Percentiles rank a stretch among this genome's conserved stretches.
These are phyloP conservation scores for Scylla paramamosain DNA, from an alignment of 1,140 invertebrate genomes.

Conservation along the genomic window DNA sequence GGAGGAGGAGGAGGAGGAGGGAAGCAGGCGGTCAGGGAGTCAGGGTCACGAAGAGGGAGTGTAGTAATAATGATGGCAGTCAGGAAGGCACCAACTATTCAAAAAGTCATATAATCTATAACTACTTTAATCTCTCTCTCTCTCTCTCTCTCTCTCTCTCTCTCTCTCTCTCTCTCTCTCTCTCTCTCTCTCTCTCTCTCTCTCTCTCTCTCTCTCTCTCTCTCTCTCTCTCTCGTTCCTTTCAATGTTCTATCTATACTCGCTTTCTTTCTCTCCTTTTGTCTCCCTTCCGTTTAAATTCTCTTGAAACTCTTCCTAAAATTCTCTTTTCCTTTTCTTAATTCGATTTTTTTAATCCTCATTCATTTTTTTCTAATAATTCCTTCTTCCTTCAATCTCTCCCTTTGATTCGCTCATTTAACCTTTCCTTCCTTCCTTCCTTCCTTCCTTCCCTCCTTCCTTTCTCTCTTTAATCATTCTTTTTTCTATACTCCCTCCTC, in stretches of 20 bases:
- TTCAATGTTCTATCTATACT: not conserved
- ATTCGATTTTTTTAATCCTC: not conserved
- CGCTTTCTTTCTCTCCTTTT: not conserved
- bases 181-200: not conserved
- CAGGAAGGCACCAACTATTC: not conserved
- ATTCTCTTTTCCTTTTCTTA: not conserved
- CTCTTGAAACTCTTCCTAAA: not conserved
- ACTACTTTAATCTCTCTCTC: slow-evolving; percentile 2
- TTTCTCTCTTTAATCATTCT: not conserved
- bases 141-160: slow-evolving; percentile 8
- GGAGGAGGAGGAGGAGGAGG: slow-evolving; percentile 27
- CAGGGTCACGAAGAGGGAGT: not conserved
- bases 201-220: not conserved
- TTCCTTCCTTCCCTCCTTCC: not conserved
- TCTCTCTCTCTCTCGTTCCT: not conserved
- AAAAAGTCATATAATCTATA: not conserved
- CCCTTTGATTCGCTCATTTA: not conserved
- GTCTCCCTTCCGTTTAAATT: not conserved
- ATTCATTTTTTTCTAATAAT: no score
- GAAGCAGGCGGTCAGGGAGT: not conserved
- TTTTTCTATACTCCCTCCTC: not conserved
- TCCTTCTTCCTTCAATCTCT: not conserved
- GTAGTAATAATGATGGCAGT: not conserved
- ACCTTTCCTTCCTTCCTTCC: not conserved
- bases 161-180: slow-evolving; percentile 5